Evolutionary conservation across 1,140 invertebrate species (phyloP), one percentile per base, ranked within the genome.

Genomic region (Drosophila funebris): DNA sequence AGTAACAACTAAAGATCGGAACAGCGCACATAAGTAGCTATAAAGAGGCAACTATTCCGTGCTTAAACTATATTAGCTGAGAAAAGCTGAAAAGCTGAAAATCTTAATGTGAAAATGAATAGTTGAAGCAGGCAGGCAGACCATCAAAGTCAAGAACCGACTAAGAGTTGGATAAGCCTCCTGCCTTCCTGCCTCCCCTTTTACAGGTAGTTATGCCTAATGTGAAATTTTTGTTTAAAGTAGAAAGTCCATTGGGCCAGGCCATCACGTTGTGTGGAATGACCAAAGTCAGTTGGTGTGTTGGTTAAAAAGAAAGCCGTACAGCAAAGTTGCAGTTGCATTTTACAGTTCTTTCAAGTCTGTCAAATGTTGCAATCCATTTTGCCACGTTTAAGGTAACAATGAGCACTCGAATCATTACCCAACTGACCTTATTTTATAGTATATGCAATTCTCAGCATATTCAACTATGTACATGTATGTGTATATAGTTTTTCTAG

Each of bases 201-300:
- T 60, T 63, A 33, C 70, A 62, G 57, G 33, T 53, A 68, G 43
- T 69, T 62, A 43, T 75, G 75, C 41, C 83, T 87, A 87, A 87
- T 88, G 83, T 82, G 75, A 87, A 87, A 87, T 76, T 87, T 88
- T 76, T 87, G 82, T 87, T 88, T 56, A 57, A 69, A 87, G 77
- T 87, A 87, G 82, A 87, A 87, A 87, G 82, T 88, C 71, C 70
- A 72, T 54, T 48, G 61, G 39, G 7, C n/a, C n/a, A n/a, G n/a
- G 24, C n/a, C 16, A 16, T 54, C 4, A 8, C 3, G 14, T 16
- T 36, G 33, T 13, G 33, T 36, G 36, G 11, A 72, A 22, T 81
- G 66, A 73, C 76, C 72, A 57, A 29, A 64, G 62, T 29, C 48
- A 31, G 39, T 50, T 58, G 60, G 63, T 43, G 39, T 22, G 39